A percentile compares a stretch with the other conserved stretches of the same genome.
Evolutionary conservation across 2,888 invertebrate genomes (phyloP).

Genomic region (Germaria angustata): DNA sequence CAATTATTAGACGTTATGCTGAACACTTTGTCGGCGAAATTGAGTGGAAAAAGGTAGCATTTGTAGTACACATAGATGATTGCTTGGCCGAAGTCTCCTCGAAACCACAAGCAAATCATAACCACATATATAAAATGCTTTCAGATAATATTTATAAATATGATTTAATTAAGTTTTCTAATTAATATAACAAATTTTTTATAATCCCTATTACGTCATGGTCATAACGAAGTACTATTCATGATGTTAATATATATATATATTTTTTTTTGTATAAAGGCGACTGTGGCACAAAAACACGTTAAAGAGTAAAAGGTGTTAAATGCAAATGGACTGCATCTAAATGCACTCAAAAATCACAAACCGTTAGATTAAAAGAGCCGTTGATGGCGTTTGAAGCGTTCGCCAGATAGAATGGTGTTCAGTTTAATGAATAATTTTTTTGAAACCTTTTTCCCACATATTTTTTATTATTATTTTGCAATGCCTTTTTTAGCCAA

Average conservation of each 20-base stretch:
- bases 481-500: constrained; percentile 13
- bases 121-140: too few relatives aligned
- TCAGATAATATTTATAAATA: too few relatives aligned
- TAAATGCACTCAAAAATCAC: constrained; percentile 61
- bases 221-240: background rate
- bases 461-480: background rate
- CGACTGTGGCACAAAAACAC: background rate
- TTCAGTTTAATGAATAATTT: constrained; percentile 59
- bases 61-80: constrained; percentile 69
- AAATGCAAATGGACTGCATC: constrained; percentile 55
- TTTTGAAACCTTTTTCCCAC: constrained; percentile 26
- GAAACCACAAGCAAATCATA: too few relatives aligned
- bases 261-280: background rate
- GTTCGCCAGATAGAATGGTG: constrained; percentile 20
- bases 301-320: constrained; percentile 32
- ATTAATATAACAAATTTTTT: background rate
- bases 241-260: constrained; percentile 5
- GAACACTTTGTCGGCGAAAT: constrained; percentile 60
- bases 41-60: constrained; percentile 65
- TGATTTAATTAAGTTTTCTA: background rate
- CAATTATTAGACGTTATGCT: constrained; percentile 44
- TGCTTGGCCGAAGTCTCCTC: constrained; percentile 68
- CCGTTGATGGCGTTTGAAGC: constrained; percentile 34
- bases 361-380: constrained; percentile 49
- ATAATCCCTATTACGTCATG: background rate